Evolutionary conservation across 2,113 vertebrate species (phyloP), one percentile per base, ranked within the genome.

Genomic region (Paradoxurus hermaphroditus): DNA sequence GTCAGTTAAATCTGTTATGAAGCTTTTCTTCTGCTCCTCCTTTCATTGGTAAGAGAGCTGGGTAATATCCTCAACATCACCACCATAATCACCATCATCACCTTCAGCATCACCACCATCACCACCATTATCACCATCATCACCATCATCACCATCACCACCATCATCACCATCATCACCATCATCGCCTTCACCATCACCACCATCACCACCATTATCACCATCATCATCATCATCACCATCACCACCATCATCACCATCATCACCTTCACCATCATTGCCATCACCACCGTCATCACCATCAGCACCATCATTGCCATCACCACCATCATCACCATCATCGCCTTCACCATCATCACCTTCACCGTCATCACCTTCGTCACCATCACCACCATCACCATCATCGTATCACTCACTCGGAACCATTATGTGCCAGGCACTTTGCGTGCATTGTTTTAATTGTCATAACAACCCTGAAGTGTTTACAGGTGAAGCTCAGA

Each of bases 11-110:
- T 39, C 34, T 82, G 41, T 63, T 90, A 34, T 63, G 36, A 84
- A 67, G 65, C 41, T n/a, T 95, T 95, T 91, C 46, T 95, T 62
- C 18, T 86, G 7, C 18, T 46, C 25, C 81, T 90, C 19, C 62
- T 94, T 72, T 73, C n/a, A 5, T 95, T 11, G 62, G 0, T 39
- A 7, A 65, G 34, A 77, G 36, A 86, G 31, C 29, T 95, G 10
- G 27, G 44, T 16, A 81, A 31, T 21, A 88, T n/a, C 53, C 19
- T 90, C 31, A 18, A 10, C 16, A 14, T 16, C 27, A 21, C 7
- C 34, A 31, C 15, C 36, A 49, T 11, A 5, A 15, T 0, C 29
- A 34, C 4, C 31, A 19, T 29, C n/a, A 21, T 7, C 31, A 79
- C 18, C 44, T 51, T 12, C 10, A 21, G 16, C 21, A 34, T 25